Conservation (phyloP, 2,888 invertebrate genomes). For the Sicus ferrugineus region DNA sequence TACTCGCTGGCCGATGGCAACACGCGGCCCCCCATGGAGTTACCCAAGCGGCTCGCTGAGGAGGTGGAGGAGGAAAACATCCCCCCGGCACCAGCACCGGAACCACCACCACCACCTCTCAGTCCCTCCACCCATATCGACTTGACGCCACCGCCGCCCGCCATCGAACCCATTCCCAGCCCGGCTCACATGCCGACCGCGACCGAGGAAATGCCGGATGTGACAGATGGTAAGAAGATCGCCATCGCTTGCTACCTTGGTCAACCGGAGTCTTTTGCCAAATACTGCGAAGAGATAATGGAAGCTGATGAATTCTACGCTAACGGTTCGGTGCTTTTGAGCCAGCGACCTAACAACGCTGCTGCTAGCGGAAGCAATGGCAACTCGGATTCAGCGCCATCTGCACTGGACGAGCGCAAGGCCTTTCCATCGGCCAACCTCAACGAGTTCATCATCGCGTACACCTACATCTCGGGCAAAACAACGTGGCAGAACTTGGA, state of each 20-base stretch:
- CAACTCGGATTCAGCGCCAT: slow-evolving; percentile 42
- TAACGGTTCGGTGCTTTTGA: slow-evolving; percentile 67
- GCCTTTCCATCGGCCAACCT: slow-evolving; percentile 68
- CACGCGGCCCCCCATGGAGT: slow-evolving; percentile 62
- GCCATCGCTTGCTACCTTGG: slow-evolving; percentile 89
- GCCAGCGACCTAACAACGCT: slow-evolving; percentile 8
- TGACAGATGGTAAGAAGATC: slow-evolving; percentile 85
- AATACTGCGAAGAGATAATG: slow-evolving; percentile 73
- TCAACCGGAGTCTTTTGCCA: slow-evolving; percentile 78
- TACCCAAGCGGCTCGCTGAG: slow-evolving; percentile 62
- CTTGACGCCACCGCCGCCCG: slow-evolving; percentile 64
- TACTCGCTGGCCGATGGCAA: slow-evolving; percentile 70
- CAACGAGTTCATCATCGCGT: slow-evolving; percentile 85
- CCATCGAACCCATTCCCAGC: slow-evolving; percentile 57
- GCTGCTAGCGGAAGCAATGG: slow-evolving; percentile 45
- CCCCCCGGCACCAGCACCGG: slow-evolving; percentile 62
- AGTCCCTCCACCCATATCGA: slow-evolving; percentile 63
- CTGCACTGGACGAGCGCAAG: slow-evolving; percentile 56
- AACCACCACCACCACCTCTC: slow-evolving; percentile 59
- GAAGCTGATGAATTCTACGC: slow-evolving; percentile 72
- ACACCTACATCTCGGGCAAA: slow-evolving; percentile 88
- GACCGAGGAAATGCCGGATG: slow-evolving; percentile 71
- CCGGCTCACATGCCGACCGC: slow-evolving; percentile 62
- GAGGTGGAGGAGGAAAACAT: slow-evolving; percentile 63
- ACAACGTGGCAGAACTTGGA: slow-evolving; percentile 96